Base-by-base conservation (phyloP, 2,797 vertebrate genomes). In the Limnodromus scolopaceus region DNA sequence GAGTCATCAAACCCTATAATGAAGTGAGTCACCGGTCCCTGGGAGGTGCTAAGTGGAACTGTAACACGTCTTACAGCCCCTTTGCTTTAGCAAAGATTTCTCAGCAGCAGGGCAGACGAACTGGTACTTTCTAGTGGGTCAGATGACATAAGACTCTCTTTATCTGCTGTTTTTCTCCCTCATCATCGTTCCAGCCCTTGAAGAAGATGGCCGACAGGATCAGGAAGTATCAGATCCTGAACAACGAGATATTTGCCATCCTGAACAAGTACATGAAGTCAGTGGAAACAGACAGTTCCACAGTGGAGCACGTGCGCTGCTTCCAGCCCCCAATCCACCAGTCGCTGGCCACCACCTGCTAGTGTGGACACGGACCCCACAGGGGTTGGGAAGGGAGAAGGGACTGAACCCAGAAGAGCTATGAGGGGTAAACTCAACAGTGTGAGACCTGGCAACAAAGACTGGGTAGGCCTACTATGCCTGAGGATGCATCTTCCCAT, bases 261-360 rank as follows among this genome's bases (percentile, higher is more conserved):
- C 98, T 99, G 88, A 99, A 99, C 98, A 99, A 99, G 97, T 99
- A 99, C 98, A 99, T 99, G 99, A 99, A 99, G 97, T 99, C 99
- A 0, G 99, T 99, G 97, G 99, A 99, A 98, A 99, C 99, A 8
- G 99, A 99, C 98, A 99, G 99, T 97, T 99, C 99, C 96, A 99
- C 99, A 0, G 99, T 99, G 96, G 99, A 99, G 97, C 99, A 99
- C 0, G 99, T 99, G 87, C 99, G 99, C 97, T 99, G 99, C 97
- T 99, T 99, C 98, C 99, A 99, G 97, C 99, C 99, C 9, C 99
- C 99, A 92, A 99, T 99, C 98, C 99, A 99, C 98, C 99, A 99
- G 97, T 99, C 99, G 1, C 98, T 99, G 98, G 99, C 99, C 94
- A 99, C 99, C 97, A 99, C 99, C 92, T 99, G 99, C 98, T 99